Base-by-base conservation (phyloP, 2,888 invertebrate genomes). In the Fissipunctia ypsillon region DNA sequence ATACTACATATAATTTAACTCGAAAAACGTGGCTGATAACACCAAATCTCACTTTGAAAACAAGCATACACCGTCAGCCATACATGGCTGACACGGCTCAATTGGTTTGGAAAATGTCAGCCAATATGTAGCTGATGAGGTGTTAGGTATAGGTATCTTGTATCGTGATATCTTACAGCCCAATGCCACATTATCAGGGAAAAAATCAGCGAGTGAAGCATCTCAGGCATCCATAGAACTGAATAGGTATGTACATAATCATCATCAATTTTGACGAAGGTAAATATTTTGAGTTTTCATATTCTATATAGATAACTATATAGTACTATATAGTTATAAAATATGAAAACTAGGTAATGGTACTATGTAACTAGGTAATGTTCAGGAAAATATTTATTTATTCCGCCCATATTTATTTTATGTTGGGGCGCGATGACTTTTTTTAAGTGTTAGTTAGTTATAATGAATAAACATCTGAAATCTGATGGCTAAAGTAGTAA, bases 401-500 rank as follows among this genome's bases (percentile, higher is more conserved):
- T 35, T 12, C 22, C n/a, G 2, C 19, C n/a, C 16, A 9, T 48
- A 48, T 76, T 45, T 64, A 74, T 74, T 25, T 74, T 35, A 25
- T 35, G 25, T n/a, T 52, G 35, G 10, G 10, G 10, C 31, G 1
- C 9, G 38, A 54, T 19, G 19, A 48, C 28, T 54, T 50, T 52
- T 48, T 60, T 38, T 57, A 69, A 63, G 45, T 67, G 52, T 64
- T 74, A 63, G 43, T 77, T 28, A 57, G 54, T 31, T 59, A 71
- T 54, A 65, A 64, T 71, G 38, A 59, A 79, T 68, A 81, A 76
- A 73, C 73, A 78, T 64, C 57, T 67, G 25, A 73, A 83, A 82
- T 76, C 80, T 84, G 70, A 80, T 80, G 83, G 74, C 77, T 86
- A 87, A 86, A 85, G 81, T 84, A 69, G 85, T 88, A 88, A 91